Evolutionary conservation across 2,113 vertebrate species (phyloP).

Genomic region (Pedetes capensis): DNA sequence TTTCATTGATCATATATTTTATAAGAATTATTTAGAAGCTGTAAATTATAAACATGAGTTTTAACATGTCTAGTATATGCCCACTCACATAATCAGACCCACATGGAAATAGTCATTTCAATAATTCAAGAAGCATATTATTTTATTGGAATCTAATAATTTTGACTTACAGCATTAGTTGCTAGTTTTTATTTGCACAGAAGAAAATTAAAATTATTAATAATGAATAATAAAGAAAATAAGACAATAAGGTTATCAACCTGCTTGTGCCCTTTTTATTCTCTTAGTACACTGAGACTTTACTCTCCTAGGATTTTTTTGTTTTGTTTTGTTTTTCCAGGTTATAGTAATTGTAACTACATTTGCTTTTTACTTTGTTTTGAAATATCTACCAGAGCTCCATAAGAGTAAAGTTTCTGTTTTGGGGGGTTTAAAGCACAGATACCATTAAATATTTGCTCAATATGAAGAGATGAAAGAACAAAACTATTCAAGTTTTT

Average conservation of each 20-base stretch:
- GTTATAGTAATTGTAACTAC: not conserved
- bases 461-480: not conserved
- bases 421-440: too few species aligned
- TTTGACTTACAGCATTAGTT: not conserved
- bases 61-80: not conserved
- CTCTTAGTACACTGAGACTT: not conserved
- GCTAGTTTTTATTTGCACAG: not conserved
- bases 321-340: not conserved
- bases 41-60: not conserved
- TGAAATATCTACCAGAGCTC: not conserved
- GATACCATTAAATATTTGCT: not conserved
- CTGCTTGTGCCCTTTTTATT: not conserved
- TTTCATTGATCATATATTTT: not conserved
- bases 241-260: not conserved
- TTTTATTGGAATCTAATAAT: not conserved
- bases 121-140: not conserved
- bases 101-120: not conserved
- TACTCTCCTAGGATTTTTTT: not conserved
- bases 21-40: not conserved
- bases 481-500: not conserved
- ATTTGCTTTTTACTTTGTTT: not conserved
- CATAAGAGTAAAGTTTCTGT: too few species aligned
- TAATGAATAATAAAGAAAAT: not conserved
- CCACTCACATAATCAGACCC: not conserved
- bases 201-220: not conserved